A percentile compares a stretch with the other conserved stretches of the same genome.
Evolutionary conservation across 2,888 invertebrate genomes (phyloP).

Genomic region (Leuctra nigra): DNA sequence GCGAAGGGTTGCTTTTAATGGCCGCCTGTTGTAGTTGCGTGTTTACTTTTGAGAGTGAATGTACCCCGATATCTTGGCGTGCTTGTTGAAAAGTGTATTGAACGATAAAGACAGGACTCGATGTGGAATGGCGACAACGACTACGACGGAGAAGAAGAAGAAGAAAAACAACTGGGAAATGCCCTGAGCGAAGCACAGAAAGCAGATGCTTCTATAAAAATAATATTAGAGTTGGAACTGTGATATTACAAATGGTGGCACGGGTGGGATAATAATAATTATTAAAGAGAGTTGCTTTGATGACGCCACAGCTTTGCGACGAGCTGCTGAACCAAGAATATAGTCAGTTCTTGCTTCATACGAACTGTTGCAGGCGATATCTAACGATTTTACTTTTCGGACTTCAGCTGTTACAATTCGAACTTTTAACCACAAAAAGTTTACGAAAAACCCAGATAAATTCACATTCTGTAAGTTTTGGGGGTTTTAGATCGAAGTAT

Average conservation of each 20-base stretch:
- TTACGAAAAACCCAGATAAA: too few relatives aligned
- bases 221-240: slow-evolving; percentile 6
- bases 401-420: too few relatives aligned
- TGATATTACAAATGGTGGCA: too few relatives aligned
- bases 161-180: neutral
- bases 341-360: too few relatives aligned
- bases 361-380: too few relatives aligned
- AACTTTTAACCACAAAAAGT: too few relatives aligned
- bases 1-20: slow-evolving; percentile 14
- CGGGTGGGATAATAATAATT: neutral
- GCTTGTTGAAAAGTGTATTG: neutral
- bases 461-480: too few relatives aligned
- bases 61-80: slow-evolving; percentile 2
- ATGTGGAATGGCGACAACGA: neutral
- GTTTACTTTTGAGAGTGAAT: slow-evolving; percentile 12
- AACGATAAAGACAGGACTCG: slow-evolving; percentile 15
- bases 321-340: too few relatives aligned
- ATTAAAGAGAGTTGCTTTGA: too few relatives aligned
- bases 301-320: too few relatives aligned
- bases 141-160: neutral
- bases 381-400: too few relatives aligned
- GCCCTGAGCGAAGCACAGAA: neutral
- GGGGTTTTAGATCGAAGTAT: too few relatives aligned
- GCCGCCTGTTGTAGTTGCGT: neutral
- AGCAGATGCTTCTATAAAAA: slow-evolving; percentile 16